phyloP scores from a whole-genome alignment of 2,888 invertebrate genomes.

The Eustalomyia histrio region DNA sequence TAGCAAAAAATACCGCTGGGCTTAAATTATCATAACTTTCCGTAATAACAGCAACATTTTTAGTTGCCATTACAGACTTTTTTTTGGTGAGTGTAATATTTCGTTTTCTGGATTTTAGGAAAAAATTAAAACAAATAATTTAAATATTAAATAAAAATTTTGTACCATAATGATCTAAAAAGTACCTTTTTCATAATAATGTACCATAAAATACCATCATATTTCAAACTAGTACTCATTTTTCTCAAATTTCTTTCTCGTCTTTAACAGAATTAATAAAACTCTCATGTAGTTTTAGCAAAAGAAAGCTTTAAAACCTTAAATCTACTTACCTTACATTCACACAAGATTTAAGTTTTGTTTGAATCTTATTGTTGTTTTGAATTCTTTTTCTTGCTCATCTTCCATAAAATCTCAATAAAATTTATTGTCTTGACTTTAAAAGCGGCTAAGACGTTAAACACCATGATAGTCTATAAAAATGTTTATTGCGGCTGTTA shows the following conservation, averaged over 20 bases:
- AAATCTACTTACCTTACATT: conserved; percentile 9
- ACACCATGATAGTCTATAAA: not conserved
- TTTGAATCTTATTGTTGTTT: conserved; percentile 2
- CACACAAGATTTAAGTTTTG: not conserved
- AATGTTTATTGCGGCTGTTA: not conserved
- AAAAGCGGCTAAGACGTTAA: not conserved
- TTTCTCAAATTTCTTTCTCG: not conserved
- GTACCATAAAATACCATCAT: no score
- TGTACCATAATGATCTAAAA: not conserved
- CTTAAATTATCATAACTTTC: no score
- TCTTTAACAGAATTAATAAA: not conserved
- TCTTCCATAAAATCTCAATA: not conserved
- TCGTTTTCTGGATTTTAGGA: no score
- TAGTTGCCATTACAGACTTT: no score
- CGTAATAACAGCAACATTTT: no score
- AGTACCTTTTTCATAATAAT: not conserved
- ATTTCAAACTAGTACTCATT: not conserved
- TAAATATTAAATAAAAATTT: no score
- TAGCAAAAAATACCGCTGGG: no score
- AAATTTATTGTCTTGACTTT: not conserved
- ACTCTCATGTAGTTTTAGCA: not conserved
- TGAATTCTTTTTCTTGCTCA: not conserved
- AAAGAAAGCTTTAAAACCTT: conserved; percentile 42
- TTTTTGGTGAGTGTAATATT: no score
- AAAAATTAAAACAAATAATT: no score